Evolutionary conservation across 2,113 vertebrate species (phyloP), one percentile per base, ranked within the genome.

Genomic region (Eretmochelys imbricata): DNA sequence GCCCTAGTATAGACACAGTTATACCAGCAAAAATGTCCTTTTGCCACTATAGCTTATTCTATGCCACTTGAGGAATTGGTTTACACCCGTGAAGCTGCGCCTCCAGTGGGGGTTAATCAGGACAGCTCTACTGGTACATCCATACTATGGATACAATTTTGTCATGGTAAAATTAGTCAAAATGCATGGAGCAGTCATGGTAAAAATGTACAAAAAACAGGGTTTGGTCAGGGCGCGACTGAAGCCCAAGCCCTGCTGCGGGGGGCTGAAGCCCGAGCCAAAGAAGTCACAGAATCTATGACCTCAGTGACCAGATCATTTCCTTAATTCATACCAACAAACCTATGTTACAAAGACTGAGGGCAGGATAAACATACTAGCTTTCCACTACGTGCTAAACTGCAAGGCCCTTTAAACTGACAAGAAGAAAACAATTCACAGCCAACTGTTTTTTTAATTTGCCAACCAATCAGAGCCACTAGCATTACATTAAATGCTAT

Each of bases 371-470:
- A 42, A 42, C n/a, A 11, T 5, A 42, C 69, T 72, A 38, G 35
- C 38, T 75, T 75, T 42, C 69, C 38, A 42, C 19, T 22, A 38
- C 10, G 16, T 38, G n/a, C 17, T n/a, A 72, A 10, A 53, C 38
- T 76, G 51, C 10, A 5, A 46, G 80, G 80, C 53, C 20, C 83
- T 0, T 20, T 42, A 80, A 76, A 29, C 55, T 14, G 76, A 4
- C 46, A 46, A 46, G 17, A 92, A 78, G 2, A 51, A 82, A 93
- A 25, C n/a, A 72, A 79, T 35, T 50, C 0, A 78, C 1, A 2
- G 20, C 50, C 2, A 50, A 1, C 7, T 75, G 22, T 5, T 8
- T 31, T 49, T 25, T 1, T 69, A 10, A 10, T 1, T 76, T 46
- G 1, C 19, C 91, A 89, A 29, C n/a, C 65, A 89, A 29, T 27